Percentiles rank a stretch among this genome's conserved stretches.
phyloP scores from a whole-genome alignment of 1,140 invertebrate genomes.

The Drosophila sp. region DNA sequence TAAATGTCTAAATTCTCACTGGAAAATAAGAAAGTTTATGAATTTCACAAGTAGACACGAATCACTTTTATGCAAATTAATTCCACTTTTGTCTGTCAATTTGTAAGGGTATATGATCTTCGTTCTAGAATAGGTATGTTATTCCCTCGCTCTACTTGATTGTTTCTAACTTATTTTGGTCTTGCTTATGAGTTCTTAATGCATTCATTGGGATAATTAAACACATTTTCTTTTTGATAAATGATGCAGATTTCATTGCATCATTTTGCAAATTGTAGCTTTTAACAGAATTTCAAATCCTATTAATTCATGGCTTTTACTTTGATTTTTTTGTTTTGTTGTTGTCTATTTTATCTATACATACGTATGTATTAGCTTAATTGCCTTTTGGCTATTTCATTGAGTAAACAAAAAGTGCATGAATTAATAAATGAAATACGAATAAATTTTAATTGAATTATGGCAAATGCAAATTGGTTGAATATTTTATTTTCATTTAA shows the following conservation, averaged over 20 bases:
- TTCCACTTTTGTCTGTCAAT: too few species aligned
- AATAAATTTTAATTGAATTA: constrained; percentile 26
- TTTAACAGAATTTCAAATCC: constrained; percentile 19
- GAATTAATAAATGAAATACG: constrained; percentile 49
- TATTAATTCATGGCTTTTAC: constrained; percentile 31
- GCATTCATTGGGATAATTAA: constrained; percentile 55
- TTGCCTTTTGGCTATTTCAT: constrained; percentile 31
- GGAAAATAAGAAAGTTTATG: too few species aligned
- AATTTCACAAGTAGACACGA: too few species aligned
- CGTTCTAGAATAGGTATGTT: not conserved
- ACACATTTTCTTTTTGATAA: constrained; percentile 61
- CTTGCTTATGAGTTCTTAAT: constrained; percentile 36
- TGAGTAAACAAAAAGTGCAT: constrained; percentile 43
- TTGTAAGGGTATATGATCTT: constrained; percentile 8
- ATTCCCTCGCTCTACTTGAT: too few species aligned
- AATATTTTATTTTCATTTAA: constrained; percentile 3
- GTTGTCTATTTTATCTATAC: constrained; percentile 26
- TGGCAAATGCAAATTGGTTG: constrained; percentile 13
- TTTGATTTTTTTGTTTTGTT: constrained; percentile 21
- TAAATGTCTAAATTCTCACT: too few species aligned
- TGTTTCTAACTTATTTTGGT: constrained; percentile 6
- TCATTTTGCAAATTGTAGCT: not conserved
- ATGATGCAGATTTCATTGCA: constrained; percentile 73
- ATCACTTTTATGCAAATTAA: too few species aligned
- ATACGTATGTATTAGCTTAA: constrained; percentile 47